phyloP scores from a whole-genome alignment of 2,888 invertebrate species.

The Calliphora vomitoria region DNA sequence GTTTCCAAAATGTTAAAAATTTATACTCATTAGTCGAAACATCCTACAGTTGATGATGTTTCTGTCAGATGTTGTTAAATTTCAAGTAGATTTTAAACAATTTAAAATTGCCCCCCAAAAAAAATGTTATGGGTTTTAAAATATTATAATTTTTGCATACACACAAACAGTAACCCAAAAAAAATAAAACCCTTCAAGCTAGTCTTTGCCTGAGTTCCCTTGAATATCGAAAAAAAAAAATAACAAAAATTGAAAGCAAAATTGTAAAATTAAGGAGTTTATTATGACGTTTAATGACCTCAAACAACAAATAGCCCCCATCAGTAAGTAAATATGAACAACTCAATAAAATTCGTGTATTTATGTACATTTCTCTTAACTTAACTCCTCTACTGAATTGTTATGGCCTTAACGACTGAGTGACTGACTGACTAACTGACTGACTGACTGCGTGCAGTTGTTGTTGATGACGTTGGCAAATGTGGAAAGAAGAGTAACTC shows the following conservation, averaged over 20 bases:
- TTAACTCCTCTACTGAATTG: slow-evolving; percentile 8
- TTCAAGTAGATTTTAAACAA: slow-evolving; percentile 44
- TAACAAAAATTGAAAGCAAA: slow-evolving; percentile 50
- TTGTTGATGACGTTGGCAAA: slow-evolving; percentile 25
- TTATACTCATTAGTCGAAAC: slow-evolving; percentile 45
- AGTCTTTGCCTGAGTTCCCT: slow-evolving; percentile 13
- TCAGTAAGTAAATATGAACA: slow-evolving; percentile 72
- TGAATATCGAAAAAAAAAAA: slow-evolving; percentile 22
- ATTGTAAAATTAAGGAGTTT: slow-evolving; percentile 74
- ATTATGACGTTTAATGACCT: slow-evolving; percentile 72
- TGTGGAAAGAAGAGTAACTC: slow-evolving; percentile 25
- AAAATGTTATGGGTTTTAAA: slow-evolving; percentile 28
- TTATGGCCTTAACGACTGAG: slow-evolving; percentile 55
- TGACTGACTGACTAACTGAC: slow-evolving; percentile 25
- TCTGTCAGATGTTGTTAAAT: slow-evolving; percentile 61
- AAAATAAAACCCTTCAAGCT: slow-evolving; percentile 45
- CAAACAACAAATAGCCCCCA: slow-evolving; percentile 69
- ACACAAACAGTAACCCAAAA: slow-evolving; percentile 13
- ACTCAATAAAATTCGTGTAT: slow-evolving; percentile 70
- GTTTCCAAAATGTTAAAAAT: neutral
- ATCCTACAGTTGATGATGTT: slow-evolving; percentile 38
- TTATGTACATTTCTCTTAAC: slow-evolving; percentile 53
- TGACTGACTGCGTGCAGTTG: slow-evolving; percentile 29
- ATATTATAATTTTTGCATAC: slow-evolving; percentile 17
- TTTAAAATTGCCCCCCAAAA: slow-evolving; percentile 22